Evolutionary conservation across 2,113 vertebrate genomes (phyloP), one percentile per base, ranked within the genome.

Genomic region (Mirza zaza): DNA sequence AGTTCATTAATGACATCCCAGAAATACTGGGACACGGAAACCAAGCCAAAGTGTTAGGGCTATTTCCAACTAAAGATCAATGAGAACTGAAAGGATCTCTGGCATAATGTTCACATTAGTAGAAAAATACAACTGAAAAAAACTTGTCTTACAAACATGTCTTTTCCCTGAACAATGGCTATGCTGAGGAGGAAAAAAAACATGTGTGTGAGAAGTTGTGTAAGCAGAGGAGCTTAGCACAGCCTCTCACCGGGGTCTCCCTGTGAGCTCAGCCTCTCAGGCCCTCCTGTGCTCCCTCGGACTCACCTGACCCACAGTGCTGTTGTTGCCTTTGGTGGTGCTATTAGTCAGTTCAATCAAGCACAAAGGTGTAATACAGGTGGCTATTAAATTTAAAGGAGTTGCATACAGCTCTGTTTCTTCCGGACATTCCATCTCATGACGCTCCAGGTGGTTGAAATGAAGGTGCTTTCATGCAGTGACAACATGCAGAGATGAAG

Each of bases 1-100:
- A 93, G 91, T 77, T 93, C 89, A 87, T 83, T 57, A 79, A 55
- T 83, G 48, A 32, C 17, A 68, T 89, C 75, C 88, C 42, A 91
- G 67, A 92, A 88, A 71, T 45, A 57, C 23, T 50, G 42, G 59
- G 20, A 89, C 61, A 91, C 42, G 92, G 81, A 88, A 94, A 85
- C 32, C 29, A 93, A 83, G n/a, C 55, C 50, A 83, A 59, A 17
- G 45, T 18, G 29, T 79, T 75, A 90, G 79, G 61, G 86, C 59
- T 39, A 29, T 25, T 45, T 68, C 71, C 90, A 83, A 85, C 39
- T 7, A 70, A 86, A 91, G 10, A 86, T 76, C 76, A 45, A 70
- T 81, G 57, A 83, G 79, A 94, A 91, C 45, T 76, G 25, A 61
- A 45, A 83, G 32, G 29, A 77, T 70, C 21, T 87, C 27, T 82